Percentiles rank a stretch among this genome's conserved stretches.
phyloP scores from a whole-genome alignment of 2,113 vertebrate species.

The Nycticryphes semicollaris region DNA sequence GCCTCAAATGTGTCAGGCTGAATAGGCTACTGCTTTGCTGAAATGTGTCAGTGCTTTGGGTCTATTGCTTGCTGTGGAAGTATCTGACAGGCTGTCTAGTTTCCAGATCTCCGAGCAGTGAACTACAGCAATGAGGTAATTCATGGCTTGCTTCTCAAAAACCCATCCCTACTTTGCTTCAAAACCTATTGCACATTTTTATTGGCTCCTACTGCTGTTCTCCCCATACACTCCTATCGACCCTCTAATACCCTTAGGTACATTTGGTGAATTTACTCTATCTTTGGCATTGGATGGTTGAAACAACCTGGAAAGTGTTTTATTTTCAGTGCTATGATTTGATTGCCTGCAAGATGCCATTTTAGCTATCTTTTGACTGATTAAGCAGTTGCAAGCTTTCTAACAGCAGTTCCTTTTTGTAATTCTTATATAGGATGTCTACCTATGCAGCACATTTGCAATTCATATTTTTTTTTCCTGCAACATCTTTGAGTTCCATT shows the following conservation, averaged over 20 bases:
- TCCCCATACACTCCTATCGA: background rate
- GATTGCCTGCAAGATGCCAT: background rate
- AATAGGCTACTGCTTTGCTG: background rate
- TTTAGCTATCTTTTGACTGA: background rate
- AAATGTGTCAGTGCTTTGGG: background rate
- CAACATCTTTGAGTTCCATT: background rate
- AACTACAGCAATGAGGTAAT: background rate
- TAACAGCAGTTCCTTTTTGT: background rate
- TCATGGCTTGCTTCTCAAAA: background rate
- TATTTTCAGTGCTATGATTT: background rate
- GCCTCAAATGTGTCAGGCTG: background rate
- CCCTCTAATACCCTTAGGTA: background rate
- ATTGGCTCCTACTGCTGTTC: background rate
- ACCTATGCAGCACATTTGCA: background rate
- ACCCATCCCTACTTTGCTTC: background rate
- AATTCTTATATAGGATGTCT: background rate
- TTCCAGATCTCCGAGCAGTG: background rate
- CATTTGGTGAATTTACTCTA: background rate
- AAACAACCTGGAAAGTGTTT: background rate
- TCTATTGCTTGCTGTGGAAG: background rate
- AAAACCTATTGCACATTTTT: background rate
- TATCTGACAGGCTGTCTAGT: background rate
- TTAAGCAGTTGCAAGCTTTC: background rate
- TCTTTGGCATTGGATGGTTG: background rate
- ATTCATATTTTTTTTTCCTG: background rate